These are phyloP conservation scores for Arion vulgaris DNA, from an alignment of 1,140 invertebrate genomes.

Conservation along the genomic window DNA sequence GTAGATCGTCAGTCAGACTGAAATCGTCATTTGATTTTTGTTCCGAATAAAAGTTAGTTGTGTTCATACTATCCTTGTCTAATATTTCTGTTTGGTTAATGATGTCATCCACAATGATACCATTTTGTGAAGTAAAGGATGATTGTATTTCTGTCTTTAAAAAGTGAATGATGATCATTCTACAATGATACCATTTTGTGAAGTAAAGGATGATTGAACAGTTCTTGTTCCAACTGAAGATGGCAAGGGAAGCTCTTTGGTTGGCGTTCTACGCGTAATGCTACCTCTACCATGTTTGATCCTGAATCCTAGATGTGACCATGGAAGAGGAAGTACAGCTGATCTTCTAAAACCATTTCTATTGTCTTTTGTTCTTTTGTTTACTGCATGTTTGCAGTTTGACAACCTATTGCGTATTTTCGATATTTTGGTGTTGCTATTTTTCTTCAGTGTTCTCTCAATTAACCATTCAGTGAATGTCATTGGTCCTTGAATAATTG, in stretches of 20 bases:
- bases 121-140: background rate
- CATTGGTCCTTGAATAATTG: constrained; percentile 21
- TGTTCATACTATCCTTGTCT: background rate
- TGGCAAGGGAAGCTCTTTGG: constrained; percentile 28
- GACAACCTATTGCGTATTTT: background rate
- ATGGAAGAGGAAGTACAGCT: constrained; percentile 8
- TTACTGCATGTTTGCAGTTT: background rate
- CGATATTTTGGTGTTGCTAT: background rate
- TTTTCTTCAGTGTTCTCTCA: constrained; percentile 18
- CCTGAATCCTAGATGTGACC: background rate
- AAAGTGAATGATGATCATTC: too few species aligned
- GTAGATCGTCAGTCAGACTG: constrained; percentile 22
- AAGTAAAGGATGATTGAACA: background rate
- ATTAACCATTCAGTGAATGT: constrained; percentile 31
- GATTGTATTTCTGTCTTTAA: background rate
- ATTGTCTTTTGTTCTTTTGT: background rate
- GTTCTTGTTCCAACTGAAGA: background rate
- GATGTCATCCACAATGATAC: background rate
- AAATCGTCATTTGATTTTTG: background rate
- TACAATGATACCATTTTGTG: background rate
- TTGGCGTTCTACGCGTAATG: background rate
- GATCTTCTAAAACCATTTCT: background rate
- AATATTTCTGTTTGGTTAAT: background rate
- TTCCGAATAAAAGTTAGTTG: too few species aligned
- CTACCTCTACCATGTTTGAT: background rate